Evolutionary conservation across 2,888 invertebrate genomes (phyloP).

Genomic region (Pseudococcus longispinus): DNA sequence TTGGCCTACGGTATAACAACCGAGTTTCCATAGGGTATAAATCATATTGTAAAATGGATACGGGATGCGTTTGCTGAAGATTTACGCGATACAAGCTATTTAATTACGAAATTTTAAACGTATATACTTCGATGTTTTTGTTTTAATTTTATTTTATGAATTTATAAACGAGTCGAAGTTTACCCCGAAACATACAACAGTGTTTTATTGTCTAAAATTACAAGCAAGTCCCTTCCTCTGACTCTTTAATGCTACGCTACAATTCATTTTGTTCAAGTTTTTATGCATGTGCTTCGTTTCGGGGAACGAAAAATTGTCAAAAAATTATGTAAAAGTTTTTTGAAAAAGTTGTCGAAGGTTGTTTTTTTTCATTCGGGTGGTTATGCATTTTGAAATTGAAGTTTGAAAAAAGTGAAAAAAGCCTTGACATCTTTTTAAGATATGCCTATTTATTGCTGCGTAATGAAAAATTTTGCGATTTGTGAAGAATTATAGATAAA

Average conservation of each 20-base stretch:
- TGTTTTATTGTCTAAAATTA: conserved; percentile 1
- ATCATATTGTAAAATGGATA: conserved; percentile 14
- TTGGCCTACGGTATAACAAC: neutral
- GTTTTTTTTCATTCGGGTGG: no score
- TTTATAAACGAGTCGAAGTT: neutral
- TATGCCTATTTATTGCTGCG: no score
- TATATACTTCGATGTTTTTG: conserved; percentile 15
- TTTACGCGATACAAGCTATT: conserved; percentile 34
- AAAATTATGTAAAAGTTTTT: no score
- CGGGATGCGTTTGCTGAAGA: conserved; percentile 16
- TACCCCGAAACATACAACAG: neutral
- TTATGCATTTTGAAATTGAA: no score
- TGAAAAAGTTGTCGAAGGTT: no score
- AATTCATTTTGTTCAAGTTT: neutral
- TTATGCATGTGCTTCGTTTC: neutral
- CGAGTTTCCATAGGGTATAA: neutral
- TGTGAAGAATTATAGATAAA: no score
- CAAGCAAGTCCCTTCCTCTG: neutral
- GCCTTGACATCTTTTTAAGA: no score
- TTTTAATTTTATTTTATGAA: conserved; percentile 21
- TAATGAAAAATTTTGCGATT: no score
- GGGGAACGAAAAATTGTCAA: neutral
- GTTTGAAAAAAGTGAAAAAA: no score
- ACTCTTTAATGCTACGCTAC: neutral
- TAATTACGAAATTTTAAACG: conserved; percentile 23